Conservation (phyloP, 2,797 vertebrate genomes). For the Picus viridis region DNA sequence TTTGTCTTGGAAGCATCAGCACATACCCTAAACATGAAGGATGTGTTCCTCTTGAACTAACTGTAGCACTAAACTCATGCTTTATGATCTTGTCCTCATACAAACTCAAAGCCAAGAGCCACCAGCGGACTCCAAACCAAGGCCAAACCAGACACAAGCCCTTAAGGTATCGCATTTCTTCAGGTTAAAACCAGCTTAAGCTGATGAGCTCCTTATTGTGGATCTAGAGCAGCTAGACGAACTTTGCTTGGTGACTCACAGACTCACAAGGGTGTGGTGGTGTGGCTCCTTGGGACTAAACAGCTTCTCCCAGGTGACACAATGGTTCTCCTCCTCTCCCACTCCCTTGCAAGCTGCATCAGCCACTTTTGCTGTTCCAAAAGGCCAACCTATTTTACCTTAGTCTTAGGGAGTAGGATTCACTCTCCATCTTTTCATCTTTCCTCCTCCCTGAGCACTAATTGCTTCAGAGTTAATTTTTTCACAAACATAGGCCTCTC, state of each 20-base stretch:
- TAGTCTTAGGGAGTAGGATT: not conserved
- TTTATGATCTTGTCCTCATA: not conserved
- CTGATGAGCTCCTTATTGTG: not conserved
- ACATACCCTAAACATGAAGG: not conserved
- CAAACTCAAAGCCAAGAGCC: not conserved
- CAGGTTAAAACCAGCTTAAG: not conserved
- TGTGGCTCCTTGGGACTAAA: not conserved
- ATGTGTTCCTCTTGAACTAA: not conserved
- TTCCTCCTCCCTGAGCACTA: not conserved
- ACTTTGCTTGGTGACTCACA: not conserved
- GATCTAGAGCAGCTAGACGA: not conserved
- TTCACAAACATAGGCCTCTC: not conserved
- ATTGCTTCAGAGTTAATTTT: not conserved
- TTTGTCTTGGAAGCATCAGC: not conserved
- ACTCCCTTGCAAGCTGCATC: not conserved
- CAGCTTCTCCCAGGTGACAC: not conserved
- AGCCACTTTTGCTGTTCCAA: not conserved
- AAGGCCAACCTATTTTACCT: not conserved
- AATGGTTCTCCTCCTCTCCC: not conserved
- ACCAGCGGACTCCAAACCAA: not conserved
- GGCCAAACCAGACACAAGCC: not conserved
- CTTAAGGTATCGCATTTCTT: not conserved
- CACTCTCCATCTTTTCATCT: not conserved
- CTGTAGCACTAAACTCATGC: not conserved
- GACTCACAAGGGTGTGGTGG: not conserved